Conservation (phyloP, 2,888 invertebrate genomes). For the Rhabditoides inermis region DNA sequence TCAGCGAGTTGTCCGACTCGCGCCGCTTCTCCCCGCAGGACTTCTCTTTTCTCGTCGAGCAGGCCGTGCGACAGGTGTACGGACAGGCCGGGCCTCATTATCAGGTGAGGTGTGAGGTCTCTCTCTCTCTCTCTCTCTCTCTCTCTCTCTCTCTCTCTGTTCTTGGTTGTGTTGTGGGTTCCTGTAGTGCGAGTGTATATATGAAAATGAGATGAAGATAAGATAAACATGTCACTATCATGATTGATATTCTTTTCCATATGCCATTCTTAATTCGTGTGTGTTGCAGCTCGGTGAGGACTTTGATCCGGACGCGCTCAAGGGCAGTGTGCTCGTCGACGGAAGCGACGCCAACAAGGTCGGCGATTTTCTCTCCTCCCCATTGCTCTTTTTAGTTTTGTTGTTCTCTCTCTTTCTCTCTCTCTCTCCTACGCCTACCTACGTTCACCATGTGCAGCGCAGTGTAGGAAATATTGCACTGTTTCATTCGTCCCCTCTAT, state of each 20-base stretch:
- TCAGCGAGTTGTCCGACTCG: slow-evolving; percentile 21
- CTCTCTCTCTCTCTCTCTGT: not conserved
- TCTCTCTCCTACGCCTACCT: no score
- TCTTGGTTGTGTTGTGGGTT: not conserved
- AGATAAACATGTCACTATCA: no score
- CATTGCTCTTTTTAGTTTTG: not conserved
- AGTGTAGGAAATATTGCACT: no score
- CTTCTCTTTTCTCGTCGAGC: slow-evolving; percentile 27
- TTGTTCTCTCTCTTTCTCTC: not conserved
- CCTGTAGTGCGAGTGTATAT: not conserved
- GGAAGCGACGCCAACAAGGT: slow-evolving; percentile 21
- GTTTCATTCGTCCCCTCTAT: not conserved
- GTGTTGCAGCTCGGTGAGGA: slow-evolving; percentile 1
- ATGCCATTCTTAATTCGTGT: not conserved
- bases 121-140: not conserved
- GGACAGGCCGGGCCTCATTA: slow-evolving; percentile 24
- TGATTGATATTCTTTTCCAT: no score
- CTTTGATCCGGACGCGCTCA: slow-evolving; percentile 19
- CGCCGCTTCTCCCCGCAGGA: slow-evolving; percentile 15
- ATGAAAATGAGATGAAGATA: not conserved
- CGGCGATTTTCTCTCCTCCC: slow-evolving; percentile 12
- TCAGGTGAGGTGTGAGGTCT: slow-evolving; percentile 11
- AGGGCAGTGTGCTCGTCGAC: slow-evolving; percentile 27
- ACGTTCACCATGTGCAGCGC: no score
- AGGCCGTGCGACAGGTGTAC: slow-evolving; percentile 24